Conservation (phyloP, 2,888 invertebrate genomes). For the Smittia aterrima region DNA sequence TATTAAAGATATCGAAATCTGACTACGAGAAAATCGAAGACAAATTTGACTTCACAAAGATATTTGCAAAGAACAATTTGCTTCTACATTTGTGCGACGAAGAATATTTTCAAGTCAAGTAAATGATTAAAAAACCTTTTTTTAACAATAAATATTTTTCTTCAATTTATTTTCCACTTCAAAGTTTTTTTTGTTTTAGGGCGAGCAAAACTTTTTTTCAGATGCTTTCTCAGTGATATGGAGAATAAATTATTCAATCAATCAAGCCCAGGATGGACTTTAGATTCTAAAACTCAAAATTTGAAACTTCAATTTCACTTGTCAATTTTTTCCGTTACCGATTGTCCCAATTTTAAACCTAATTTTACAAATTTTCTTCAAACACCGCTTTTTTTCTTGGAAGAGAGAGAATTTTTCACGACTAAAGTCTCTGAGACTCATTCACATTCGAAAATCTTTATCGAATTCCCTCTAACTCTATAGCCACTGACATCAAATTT, state of each 20-base stretch:
- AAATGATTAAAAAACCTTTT: not conserved
- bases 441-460: not conserved
- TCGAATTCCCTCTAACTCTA: not conserved
- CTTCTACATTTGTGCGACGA: constrained; percentile 5
- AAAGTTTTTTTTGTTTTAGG: no score
- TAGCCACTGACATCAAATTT: not conserved
- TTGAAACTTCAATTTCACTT: no score
- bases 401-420: not conserved
- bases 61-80: not conserved
- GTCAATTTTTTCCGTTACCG: not conserved
- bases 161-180: not conserved
- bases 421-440: no score
- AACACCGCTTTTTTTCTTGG: not conserved
- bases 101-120: not conserved
- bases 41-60: constrained; percentile 12
- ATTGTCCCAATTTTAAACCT: not conserved
- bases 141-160: constrained; percentile 2
- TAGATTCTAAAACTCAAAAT: no score
- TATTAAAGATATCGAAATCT: constrained; percentile 10
- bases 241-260: no score
- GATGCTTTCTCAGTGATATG: no score
- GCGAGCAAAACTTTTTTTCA: no score
- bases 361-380: not conserved
- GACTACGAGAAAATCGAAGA: constrained; percentile 20
- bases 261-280: no score